Evolutionary conservation across 1,140 invertebrate species (phyloP).

Genomic region (Papilio polytes): DNA sequence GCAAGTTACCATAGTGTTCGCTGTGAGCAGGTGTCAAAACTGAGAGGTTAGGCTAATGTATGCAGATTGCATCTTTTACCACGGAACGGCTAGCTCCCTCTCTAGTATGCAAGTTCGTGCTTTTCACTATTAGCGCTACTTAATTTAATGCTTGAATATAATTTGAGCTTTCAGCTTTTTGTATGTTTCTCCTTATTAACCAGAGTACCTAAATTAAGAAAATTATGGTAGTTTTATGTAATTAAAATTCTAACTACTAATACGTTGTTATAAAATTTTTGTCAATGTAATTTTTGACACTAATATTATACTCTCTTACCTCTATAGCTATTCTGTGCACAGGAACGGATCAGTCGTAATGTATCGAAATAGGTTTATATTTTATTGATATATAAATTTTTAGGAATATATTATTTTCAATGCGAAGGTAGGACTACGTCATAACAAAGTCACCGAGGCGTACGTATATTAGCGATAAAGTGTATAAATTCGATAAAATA

Average conservation of each 20-base stretch:
- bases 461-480: constrained; percentile 36
- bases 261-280: too few relatives aligned
- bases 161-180: constrained; percentile 53
- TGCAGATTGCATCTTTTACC: constrained; percentile 77
- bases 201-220: too few relatives aligned
- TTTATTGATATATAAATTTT: background rate
- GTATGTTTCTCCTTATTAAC: background rate
- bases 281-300: too few relatives aligned
- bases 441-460: constrained; percentile 16
- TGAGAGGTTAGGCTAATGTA: constrained; percentile 80
- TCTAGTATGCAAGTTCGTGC: constrained; percentile 48
- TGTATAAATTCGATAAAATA: constrained; percentile 35
- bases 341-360: too few relatives aligned
- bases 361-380: too few relatives aligned
- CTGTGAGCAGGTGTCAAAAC: constrained; percentile 80
- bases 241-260: too few relatives aligned
- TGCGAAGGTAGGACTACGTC: background rate
- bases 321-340: too few relatives aligned
- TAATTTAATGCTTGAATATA: constrained; percentile 55
- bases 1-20: constrained; percentile 57
- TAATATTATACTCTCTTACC: too few relatives aligned
- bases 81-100: constrained; percentile 44
- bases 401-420: background rate
- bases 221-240: too few relatives aligned
- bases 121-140: constrained; percentile 58